Conservation (phyloP, 2,113 vertebrate genomes). For the Ictalurus furcatus region DNA sequence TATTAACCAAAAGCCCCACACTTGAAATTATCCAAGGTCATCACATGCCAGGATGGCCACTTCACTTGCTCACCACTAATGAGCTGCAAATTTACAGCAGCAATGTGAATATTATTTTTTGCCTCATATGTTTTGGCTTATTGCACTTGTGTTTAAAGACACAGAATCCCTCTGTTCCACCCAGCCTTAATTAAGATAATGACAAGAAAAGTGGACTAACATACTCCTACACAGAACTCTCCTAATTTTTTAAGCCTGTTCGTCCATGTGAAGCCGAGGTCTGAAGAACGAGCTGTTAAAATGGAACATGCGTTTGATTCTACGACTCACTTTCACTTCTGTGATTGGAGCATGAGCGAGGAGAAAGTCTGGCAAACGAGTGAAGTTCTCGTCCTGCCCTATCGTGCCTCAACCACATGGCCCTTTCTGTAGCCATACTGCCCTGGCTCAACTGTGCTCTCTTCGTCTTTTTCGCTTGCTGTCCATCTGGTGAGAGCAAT, state of each 20-base stretch:
- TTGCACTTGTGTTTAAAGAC: constrained; percentile 46
- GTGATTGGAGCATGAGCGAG: constrained; percentile 8
- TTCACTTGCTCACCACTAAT: constrained; percentile 52
- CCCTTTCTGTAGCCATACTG: constrained; percentile 35
- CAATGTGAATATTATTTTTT: constrained; percentile 48
- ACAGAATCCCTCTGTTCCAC: constrained; percentile 36
- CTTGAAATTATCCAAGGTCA: constrained; percentile 55
- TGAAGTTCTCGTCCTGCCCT: constrained; percentile 35
- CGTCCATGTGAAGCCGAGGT: neutral
- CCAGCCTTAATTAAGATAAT: constrained; percentile 40
- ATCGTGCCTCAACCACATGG: constrained; percentile 38
- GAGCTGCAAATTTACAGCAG: constrained; percentile 53
- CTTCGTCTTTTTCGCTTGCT: constrained; percentile 6
- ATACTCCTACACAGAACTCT: constrained; percentile 4
- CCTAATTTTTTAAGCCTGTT: constrained; percentile 17
- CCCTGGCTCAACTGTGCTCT: constrained; percentile 40
- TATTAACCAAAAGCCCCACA: constrained; percentile 51
- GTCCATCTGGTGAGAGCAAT: constrained; percentile 39
- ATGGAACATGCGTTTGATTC: neutral
- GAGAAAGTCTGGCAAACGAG: constrained; percentile 37
- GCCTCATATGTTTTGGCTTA: constrained; percentile 53
- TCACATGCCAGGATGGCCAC: constrained; percentile 50
- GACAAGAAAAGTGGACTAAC: constrained; percentile 19
- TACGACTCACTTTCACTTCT: neutral
- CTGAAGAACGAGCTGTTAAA: neutral